These are phyloP conservation scores for Hydrophis major DNA, from an alignment of 2,797 vertebrate species.

Conservation along the genomic window DNA sequence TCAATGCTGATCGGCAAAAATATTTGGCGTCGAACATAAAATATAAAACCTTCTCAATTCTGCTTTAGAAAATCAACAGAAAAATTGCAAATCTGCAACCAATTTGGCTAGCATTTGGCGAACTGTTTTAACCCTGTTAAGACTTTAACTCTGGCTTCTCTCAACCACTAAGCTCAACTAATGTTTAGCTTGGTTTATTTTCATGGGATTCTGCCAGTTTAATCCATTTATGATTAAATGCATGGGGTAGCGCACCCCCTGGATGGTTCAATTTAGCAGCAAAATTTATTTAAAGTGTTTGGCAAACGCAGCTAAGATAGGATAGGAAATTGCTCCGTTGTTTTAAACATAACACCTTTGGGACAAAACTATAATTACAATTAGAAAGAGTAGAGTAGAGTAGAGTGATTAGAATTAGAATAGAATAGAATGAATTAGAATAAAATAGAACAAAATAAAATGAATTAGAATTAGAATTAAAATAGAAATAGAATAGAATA, in stretches of 20 bases:
- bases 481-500: too few relatives aligned
- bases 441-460: too few relatives aligned
- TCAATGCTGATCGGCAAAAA: neutral
- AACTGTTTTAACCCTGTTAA: neutral
- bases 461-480: too few relatives aligned
- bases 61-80: neutral
- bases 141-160: neutral
- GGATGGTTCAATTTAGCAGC: neutral
- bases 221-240: neutral
- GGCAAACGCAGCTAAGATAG: neutral
- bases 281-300: neutral
- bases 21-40: neutral
- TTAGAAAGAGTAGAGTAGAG: too few relatives aligned
- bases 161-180: neutral
- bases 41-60: neutral
- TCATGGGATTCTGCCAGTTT: neutral
- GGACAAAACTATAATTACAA: too few relatives aligned
- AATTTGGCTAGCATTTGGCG: neutral
- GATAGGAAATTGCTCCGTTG: too few relatives aligned
- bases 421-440: too few relatives aligned
- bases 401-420: too few relatives aligned
- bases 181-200: neutral
- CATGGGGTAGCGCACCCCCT: rapidly evolving
- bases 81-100: too few relatives aligned
- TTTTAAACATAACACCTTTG: neutral